Base-by-base conservation (phyloP, 2,797 vertebrate species). In the Phoeniculus purpureus region DNA sequence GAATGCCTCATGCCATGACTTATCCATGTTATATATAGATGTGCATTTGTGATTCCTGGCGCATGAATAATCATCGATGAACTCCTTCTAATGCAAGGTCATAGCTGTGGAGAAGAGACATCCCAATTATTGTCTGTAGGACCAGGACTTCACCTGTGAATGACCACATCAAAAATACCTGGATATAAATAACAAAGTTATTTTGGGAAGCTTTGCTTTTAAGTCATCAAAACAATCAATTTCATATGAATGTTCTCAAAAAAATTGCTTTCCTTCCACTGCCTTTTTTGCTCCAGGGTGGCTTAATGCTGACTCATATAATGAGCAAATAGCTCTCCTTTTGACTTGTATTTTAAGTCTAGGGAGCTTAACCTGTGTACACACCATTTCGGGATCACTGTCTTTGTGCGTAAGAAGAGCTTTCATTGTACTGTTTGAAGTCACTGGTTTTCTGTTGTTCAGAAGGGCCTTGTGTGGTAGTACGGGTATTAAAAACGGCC, bases 1-100 rank as follows among this genome's bases (percentile, higher is more conserved):
- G 77, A 92, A 94, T 89, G 72, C 72, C 31, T 91, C 77, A 56
- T 88, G 85, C 51, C 1, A 6, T 83, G 90, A 84, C 52, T 94
- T 90, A 92, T 50, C 31, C 18, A 17, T 52, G 37, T 87, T 67
- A 84, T 64, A 75, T 87, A 82, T 79, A 82, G 65, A 86, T 47
- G 9, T 91, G 66, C 59, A 56, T 72, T 89, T n/a, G 40, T 27
- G 66, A 87, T 96, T 96, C 58, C 76, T 73, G 15, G 12, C 54
- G 40, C 31, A 15, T 93, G 71, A 95, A 40, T 82, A 52, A 80
- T 61, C 59, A 45, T 12, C 3, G 17, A 29, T 81, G 47, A 86
- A 56, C 50, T 71, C 43, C 32, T 60, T 3, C 2, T 51, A 73
- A 31, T 15, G 2, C 9, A 56, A 59, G 50, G 29, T 22, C 68